These are phyloP conservation scores for Acanthochromis polyacanthus DNA, from an alignment of 2,113 vertebrate genomes.

Conservation along the genomic window DNA sequence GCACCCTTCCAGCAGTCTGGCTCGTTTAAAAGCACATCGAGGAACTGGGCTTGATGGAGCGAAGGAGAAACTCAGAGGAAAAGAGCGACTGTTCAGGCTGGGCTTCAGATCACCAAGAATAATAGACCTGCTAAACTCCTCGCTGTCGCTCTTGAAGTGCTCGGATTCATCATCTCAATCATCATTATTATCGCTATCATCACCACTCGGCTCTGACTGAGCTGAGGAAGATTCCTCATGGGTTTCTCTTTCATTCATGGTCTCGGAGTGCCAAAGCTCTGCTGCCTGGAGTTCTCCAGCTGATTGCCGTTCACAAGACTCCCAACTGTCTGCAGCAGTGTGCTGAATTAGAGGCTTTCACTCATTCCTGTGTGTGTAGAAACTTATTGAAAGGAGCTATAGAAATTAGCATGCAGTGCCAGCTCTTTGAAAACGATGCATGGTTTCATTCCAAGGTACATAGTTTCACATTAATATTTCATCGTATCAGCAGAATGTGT, in stretches of 20 bases:
- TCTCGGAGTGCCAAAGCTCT: constrained; percentile 16
- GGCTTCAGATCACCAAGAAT: constrained; percentile 13
- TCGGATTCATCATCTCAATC: constrained; percentile 61
- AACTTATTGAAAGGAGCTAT: not conserved
- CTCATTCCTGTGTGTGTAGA: not conserved
- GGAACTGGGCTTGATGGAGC: not conserved
- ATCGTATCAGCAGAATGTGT: not conserved
- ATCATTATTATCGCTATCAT: constrained; percentile 51
- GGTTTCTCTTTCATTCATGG: constrained; percentile 2
- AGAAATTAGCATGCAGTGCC: not conserved
- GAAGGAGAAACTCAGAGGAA: not conserved
- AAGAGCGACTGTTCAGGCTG: not conserved
- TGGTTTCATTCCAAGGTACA: not conserved
- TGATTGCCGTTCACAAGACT: constrained; percentile 10
- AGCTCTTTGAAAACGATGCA: constrained; percentile 4
- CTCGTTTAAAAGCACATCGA: not conserved
- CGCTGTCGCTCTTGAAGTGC: constrained; percentile 19
- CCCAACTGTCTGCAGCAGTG: constrained; percentile 1
- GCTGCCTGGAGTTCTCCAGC: constrained; percentile 11
- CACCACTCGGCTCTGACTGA: constrained; percentile 41
- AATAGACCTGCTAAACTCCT: constrained; percentile 35
- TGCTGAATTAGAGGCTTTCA: constrained; percentile 8
- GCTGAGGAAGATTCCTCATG: constrained; percentile 39
- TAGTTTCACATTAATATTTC: constrained; percentile 2
- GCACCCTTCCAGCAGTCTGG: not conserved